A percentile compares a stretch with the other conserved stretches of the same genome.
These are phyloP conservation scores for Orius laevigatus DNA, from an alignment of 1,140 invertebrate species.

Conservation along the genomic window DNA sequence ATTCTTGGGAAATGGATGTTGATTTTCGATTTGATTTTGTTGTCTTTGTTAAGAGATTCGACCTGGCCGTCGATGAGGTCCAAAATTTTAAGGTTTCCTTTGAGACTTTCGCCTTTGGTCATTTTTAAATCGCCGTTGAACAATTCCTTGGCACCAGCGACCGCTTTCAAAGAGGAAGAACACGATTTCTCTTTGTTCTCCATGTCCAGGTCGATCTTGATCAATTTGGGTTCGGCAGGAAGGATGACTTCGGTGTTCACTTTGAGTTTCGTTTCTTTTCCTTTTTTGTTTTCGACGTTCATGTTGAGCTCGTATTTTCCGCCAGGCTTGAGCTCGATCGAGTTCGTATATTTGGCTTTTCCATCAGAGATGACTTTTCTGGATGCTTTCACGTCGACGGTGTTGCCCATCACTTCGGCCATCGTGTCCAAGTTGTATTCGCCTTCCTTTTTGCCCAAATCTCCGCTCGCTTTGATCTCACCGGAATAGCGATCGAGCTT, in stretches of 20 bases:
- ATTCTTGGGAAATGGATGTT: slow-evolving; percentile 30
- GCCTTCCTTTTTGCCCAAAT: slow-evolving; percentile 19
- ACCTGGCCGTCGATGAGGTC: slow-evolving; percentile 35
- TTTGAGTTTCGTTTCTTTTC: slow-evolving; percentile 35
- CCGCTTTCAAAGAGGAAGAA: slow-evolving; percentile 8
- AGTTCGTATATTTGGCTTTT: slow-evolving; percentile 42
- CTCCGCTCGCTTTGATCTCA: neutral
- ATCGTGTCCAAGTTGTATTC: slow-evolving; percentile 35
- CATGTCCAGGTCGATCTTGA: slow-evolving; percentile 35
- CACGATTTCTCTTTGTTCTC: slow-evolving; percentile 21
- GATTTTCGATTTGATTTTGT: slow-evolving; percentile 37
- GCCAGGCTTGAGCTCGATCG: slow-evolving; percentile 38
- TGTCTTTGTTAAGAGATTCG: slow-evolving; percentile 35
- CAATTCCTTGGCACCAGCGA: slow-evolving; percentile 13
- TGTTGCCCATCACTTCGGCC: slow-evolving; percentile 30
- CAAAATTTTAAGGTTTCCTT: slow-evolving; percentile 33
- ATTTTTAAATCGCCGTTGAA: slow-evolving; percentile 11
- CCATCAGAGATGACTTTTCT: slow-evolving; percentile 33
- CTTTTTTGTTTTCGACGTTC: slow-evolving; percentile 31
- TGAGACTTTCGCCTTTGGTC: slow-evolving; percentile 25
- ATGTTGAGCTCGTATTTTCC: slow-evolving; percentile 43
- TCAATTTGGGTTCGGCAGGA: slow-evolving; percentile 31
- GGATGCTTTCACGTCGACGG: slow-evolving; percentile 35
- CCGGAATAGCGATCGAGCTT: slow-evolving; percentile 14
- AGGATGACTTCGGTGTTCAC: slow-evolving; percentile 31